Evolutionary conservation across 2,888 invertebrate genomes (phyloP).

Genomic region (Aquatica leii): DNA sequence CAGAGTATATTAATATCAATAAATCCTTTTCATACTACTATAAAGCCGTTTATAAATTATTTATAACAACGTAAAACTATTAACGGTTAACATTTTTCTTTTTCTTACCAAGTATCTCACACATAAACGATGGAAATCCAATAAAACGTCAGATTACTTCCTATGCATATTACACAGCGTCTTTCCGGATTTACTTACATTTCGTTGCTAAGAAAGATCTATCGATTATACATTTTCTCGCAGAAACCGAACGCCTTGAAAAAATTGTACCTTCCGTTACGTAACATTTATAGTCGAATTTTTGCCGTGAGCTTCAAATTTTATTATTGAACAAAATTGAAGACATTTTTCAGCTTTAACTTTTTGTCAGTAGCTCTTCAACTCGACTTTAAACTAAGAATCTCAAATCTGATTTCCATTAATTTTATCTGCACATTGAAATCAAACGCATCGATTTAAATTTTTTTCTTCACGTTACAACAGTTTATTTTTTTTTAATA

Average conservation of each 20-base stretch:
- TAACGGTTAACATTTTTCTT: conserved; percentile 32
- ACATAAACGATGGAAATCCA: conserved; percentile 34
- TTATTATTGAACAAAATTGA: neutral
- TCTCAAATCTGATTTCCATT: too few relatives aligned
- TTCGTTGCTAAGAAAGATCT: conserved; percentile 20
- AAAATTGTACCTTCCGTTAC: conserved; percentile 11
- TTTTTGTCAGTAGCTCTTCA: too few relatives aligned
- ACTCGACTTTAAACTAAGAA: too few relatives aligned
- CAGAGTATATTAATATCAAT: too few relatives aligned
- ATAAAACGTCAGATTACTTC: conserved; percentile 28
- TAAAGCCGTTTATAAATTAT: conserved; percentile 36
- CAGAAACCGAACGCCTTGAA: conserved; percentile 1
- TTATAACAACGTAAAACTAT: conserved; percentile 26
- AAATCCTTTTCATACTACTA: too few relatives aligned
- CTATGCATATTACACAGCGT: conserved; percentile 20
- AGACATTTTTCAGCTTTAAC: too few relatives aligned
- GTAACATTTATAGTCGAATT: neutral
- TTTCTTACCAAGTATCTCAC: conserved; percentile 13
- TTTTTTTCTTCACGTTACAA: too few relatives aligned
- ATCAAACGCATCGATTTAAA: too few relatives aligned
- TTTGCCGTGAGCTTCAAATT: neutral
- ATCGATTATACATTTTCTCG: conserved; percentile 14
- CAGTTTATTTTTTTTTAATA: too few relatives aligned
- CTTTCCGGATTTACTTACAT: conserved; percentile 24
- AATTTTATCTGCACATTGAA: too few relatives aligned